Evolutionary conservation across 2,113 vertebrate genomes (phyloP).

Genomic region (Orthonyx spaldingii): DNA sequence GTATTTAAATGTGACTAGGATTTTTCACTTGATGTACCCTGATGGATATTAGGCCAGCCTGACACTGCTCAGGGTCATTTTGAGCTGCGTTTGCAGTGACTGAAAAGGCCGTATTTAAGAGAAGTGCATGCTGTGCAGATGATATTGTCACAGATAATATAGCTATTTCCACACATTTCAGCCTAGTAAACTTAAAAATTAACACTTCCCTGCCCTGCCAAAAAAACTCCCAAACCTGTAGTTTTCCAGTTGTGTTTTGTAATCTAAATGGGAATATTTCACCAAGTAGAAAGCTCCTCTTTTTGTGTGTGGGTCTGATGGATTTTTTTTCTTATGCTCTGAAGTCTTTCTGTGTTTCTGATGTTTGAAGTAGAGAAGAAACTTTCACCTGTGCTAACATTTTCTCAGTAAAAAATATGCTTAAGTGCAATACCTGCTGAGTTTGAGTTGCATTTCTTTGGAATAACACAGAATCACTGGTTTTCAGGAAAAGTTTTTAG

Average conservation of each 20-base stretch:
- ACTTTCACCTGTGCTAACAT: background rate
- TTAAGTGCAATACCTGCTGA: background rate
- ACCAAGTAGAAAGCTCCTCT: background rate
- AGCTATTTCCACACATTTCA: background rate
- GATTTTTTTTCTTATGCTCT: background rate
- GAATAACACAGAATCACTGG: background rate
- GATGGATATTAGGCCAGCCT: background rate
- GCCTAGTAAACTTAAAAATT: background rate
- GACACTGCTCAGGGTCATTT: background rate
- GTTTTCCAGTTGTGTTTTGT: background rate
- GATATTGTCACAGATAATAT: background rate
- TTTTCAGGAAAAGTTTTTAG: background rate
- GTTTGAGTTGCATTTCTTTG: background rate
- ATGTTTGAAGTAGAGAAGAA: background rate
- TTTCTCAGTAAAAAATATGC: background rate
- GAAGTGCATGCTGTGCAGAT: background rate
- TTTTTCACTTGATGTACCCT: background rate
- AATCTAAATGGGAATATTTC: background rate
- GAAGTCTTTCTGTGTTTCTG: background rate
- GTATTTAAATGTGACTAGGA: background rate
- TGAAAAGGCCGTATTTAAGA: background rate
- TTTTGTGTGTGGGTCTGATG: background rate
- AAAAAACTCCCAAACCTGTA: rapidly evolving
- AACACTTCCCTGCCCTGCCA: rapidly evolving
- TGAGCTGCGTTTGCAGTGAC: background rate